These are phyloP conservation scores for Catharus bicknelli DNA, from an alignment of 2,113 vertebrate genomes.

Conservation along the genomic window DNA sequence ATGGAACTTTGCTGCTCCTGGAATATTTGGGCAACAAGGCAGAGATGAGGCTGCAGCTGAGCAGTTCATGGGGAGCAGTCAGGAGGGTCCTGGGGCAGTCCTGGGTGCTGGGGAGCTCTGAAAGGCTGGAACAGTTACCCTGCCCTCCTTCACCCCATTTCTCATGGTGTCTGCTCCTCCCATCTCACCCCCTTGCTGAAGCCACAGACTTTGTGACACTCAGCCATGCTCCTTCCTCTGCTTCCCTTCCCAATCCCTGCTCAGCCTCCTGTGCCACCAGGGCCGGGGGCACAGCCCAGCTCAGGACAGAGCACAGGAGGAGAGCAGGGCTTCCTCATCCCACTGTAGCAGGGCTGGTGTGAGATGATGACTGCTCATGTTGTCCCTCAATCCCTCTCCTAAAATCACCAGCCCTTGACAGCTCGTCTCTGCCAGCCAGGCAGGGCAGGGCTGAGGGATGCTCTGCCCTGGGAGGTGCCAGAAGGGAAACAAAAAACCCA, in stretches of 20 bases:
- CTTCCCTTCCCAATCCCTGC: background rate
- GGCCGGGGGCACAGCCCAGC: background rate
- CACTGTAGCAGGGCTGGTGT: background rate
- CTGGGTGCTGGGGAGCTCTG: background rate
- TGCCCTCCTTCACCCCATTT: background rate
- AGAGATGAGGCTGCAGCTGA: background rate
- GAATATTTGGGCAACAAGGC: background rate
- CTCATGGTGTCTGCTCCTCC: background rate
- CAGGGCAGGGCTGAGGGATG: background rate
- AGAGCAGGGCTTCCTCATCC: background rate
- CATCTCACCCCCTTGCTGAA: background rate
- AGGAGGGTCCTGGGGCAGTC: background rate
- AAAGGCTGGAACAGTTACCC: background rate
- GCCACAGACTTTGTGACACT: background rate
- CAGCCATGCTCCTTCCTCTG: background rate
- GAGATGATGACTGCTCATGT: background rate
- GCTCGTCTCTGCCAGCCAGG: background rate
- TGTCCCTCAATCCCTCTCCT: background rate
- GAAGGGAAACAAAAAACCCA: background rate
- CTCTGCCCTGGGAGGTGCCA: background rate
- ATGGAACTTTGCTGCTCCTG: background rate
- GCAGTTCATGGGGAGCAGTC: background rate
- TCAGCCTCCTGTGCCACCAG: background rate
- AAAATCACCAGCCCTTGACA: background rate
- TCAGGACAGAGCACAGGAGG: background rate